Base-by-base conservation (phyloP, 2,888 invertebrate species). In the Zonitis immaculata region DNA sequence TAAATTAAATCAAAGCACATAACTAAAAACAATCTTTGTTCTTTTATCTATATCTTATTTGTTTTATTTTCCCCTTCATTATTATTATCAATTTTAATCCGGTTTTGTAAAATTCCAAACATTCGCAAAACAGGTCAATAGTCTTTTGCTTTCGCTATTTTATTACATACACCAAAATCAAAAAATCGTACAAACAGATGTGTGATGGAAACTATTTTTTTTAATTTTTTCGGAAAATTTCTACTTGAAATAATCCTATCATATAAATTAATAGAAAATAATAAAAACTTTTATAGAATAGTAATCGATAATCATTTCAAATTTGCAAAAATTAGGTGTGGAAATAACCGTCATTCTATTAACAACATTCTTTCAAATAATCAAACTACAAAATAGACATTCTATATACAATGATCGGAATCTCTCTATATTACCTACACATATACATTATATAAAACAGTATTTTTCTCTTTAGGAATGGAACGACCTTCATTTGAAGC, bases 21-120 rank as follows among this genome's bases (percentile, higher is more conserved):
- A 49, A 27, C 8, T 42, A 42, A 42, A 20, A 28, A n/a, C 1
- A 11, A 20, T 49, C n/a, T 35, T 32, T 49, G 35, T 25, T 32
- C 30, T 25, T 27, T 49, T 11, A n/a, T n/a, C n/a, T n/a, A n/a
- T n/a, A n/a, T 25, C 30, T 30, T 42, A 42, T 49, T 42, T 49
- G 20, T 18, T n/a, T 27, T n/a, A 8, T 12, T 35, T 20, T 7
- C 22, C 7, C 14, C 5, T 25, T 44, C 7, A 9, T 7, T n/a
- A 8, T 14, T 14, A 14, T n/a, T 39, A 16, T n/a, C 18, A 39
- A 39, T 18, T 18, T 14, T 18, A n/a, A 39, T 39, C 11, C 39
- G n/a, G 3, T 7, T 39, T 22, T 5, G 22, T 5, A 3, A 3
- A 22, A 22, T 22, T 22, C 22, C 22, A 5, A 22, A 5, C 3